A percentile compares a stretch with the other conserved stretches of the same genome.
phyloP scores from a whole-genome alignment of 1,140 invertebrate species.

The Thaumatotibia leucotreta region DNA sequence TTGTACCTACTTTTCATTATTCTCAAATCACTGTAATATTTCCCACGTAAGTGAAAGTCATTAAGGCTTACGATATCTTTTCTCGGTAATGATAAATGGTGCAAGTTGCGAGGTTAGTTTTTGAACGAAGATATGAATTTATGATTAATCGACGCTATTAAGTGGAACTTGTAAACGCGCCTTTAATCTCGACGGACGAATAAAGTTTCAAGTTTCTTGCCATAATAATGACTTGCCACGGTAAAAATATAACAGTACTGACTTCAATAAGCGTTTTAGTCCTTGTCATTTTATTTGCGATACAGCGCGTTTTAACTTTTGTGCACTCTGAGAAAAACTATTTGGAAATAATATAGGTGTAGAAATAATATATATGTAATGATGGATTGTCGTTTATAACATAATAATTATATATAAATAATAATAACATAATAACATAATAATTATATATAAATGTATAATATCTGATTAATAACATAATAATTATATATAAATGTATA shows the following conservation, averaged over 20 bases:
- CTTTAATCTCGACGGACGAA: constrained; percentile 3
- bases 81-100: background rate
- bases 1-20: background rate
- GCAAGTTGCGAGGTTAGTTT: constrained; percentile 1
- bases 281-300: no score
- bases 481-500: no score
- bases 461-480: no score
- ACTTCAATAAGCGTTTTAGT: no score
- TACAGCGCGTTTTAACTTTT: no score
- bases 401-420: no score
- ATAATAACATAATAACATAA: no score
- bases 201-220: constrained; percentile 1
- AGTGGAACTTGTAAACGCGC: background rate
- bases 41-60: constrained; percentile 8
- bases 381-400: no score
- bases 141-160: constrained; percentile 5
- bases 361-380: no score
- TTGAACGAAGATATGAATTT: constrained; percentile 12
- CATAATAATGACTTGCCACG: background rate
- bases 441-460: no score
- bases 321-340: no score
- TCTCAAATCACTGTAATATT: background rate
- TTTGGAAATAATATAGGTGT: no score
- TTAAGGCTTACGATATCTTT: background rate
- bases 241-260: background rate